Evolutionary conservation across 2,113 vertebrate genomes (phyloP).

Genomic region (Etheostoma spectabile): DNA sequence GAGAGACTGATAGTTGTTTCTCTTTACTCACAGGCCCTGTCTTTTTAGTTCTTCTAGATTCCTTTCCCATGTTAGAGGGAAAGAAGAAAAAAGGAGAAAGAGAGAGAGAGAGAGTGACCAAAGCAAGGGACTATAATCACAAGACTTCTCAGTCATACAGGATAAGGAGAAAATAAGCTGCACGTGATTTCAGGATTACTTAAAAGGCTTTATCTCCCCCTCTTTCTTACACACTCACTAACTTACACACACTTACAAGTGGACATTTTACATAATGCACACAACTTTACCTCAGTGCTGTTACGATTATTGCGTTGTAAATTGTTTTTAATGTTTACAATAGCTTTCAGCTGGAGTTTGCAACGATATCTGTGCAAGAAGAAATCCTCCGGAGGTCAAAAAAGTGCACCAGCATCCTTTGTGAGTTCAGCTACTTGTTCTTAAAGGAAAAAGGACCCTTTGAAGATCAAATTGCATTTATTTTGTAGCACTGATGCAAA

Average conservation of each 20-base stretch:
- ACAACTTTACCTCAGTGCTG: background rate
- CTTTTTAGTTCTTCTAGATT: conserved; percentile 54
- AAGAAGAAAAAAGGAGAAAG: background rate
- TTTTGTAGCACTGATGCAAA: background rate
- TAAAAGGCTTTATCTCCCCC: conserved; percentile 17
- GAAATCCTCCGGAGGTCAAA: background rate
- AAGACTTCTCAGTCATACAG: conserved; percentile 60
- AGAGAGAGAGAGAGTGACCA: background rate
- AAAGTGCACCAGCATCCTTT: background rate
- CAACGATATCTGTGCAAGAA: background rate
- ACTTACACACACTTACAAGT: background rate
- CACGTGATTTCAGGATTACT: conserved; percentile 58
- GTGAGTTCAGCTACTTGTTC: conserved; percentile 10
- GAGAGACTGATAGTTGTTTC: conserved; percentile 39
- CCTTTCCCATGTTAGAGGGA: conserved; percentile 8
- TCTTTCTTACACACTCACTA: background rate
- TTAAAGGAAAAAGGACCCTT: background rate
- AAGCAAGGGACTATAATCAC: conserved; percentile 59
- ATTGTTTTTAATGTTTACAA: conserved; percentile 6
- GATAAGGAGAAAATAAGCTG: conserved; percentile 56
- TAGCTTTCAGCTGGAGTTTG: background rate
- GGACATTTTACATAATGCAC: background rate
- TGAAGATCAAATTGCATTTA: conserved; percentile 4
- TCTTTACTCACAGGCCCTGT: conserved; percentile 35
- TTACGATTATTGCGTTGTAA: background rate